phyloP scores from a whole-genome alignment of 1,140 invertebrate genomes.

The Musca domestica region DNA sequence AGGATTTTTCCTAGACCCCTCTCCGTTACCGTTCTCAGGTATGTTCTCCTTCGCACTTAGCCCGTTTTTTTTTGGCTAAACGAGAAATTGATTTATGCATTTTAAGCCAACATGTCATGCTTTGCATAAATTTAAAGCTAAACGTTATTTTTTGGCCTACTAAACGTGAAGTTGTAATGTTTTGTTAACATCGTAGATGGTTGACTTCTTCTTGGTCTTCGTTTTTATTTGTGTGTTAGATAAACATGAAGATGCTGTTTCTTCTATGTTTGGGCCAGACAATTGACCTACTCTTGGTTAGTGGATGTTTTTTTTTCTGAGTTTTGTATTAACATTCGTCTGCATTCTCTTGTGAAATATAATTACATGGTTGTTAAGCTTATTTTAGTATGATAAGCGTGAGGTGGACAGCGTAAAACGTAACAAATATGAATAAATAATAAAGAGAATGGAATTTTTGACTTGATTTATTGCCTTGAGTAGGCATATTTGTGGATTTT shows the following conservation, averaged over 20 bases:
- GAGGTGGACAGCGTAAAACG: too few relatives aligned
- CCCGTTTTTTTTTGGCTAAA: background rate
- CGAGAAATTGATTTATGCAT: constrained; percentile 17
- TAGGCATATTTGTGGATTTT: too few relatives aligned
- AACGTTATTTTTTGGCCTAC: background rate
- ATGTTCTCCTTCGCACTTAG: too few relatives aligned
- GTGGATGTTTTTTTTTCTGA: too few relatives aligned
- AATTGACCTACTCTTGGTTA: constrained; percentile 2
- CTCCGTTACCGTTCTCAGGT: background rate
- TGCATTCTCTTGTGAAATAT: too few relatives aligned
- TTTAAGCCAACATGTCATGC: constrained; percentile 17
- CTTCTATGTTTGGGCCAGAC: background rate
- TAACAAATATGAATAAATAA: too few relatives aligned
- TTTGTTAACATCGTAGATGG: too few relatives aligned
- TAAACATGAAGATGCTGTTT: constrained; percentile 15
- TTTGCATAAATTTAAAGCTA: constrained; percentile 19
- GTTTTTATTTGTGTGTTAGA: background rate
- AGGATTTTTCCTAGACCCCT: background rate
- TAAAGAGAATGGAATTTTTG: too few relatives aligned
- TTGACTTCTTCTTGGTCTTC: background rate
- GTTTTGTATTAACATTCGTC: too few relatives aligned
- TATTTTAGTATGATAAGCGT: too few relatives aligned
- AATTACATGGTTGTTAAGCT: too few relatives aligned
- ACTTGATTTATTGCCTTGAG: too few relatives aligned
- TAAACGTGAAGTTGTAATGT: background rate